Conservation (phyloP, 1,140 invertebrate genomes). For the Sitobion miscanthi region DNA sequence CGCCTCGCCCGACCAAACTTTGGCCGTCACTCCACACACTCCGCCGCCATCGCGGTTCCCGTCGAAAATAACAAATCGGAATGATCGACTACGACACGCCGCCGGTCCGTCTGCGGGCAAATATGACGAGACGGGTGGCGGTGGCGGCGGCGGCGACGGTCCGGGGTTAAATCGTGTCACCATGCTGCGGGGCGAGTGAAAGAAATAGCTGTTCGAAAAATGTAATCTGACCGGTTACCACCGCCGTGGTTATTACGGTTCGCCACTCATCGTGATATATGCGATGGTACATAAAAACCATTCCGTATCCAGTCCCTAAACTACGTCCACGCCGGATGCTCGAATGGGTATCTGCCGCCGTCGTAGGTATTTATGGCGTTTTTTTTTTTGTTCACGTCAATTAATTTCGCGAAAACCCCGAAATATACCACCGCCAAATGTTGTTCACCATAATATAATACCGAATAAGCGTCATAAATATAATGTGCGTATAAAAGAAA, state of each 20-base stretch:
- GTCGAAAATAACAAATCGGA: neutral
- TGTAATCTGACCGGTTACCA: neutral
- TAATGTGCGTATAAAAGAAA: neutral
- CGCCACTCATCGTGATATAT: neutral
- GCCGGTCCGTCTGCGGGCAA: no score
- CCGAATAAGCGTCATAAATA: neutral
- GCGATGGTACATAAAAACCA: neutral
- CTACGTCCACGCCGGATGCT: neutral
- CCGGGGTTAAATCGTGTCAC: neutral
- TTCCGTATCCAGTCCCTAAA: neutral
- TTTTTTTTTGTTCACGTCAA: neutral
- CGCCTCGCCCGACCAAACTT: neutral
- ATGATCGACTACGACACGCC: neutral
- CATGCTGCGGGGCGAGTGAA: neutral
- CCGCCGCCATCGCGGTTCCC: no score
- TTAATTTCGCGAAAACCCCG: neutral
- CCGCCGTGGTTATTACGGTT: neutral
- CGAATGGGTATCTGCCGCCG: neutral
- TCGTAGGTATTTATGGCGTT: neutral
- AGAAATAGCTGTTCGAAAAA: neutral
- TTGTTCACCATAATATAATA: neutral
- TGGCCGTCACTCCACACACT: neutral
- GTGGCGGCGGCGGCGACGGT: no score
- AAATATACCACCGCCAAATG: neutral
- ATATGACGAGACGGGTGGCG: no score